Percentiles rank a stretch among this genome's conserved stretches.
These are phyloP conservation scores for Macropis europaea DNA, from an alignment of 2,888 invertebrate species.

Conservation along the genomic window DNA sequence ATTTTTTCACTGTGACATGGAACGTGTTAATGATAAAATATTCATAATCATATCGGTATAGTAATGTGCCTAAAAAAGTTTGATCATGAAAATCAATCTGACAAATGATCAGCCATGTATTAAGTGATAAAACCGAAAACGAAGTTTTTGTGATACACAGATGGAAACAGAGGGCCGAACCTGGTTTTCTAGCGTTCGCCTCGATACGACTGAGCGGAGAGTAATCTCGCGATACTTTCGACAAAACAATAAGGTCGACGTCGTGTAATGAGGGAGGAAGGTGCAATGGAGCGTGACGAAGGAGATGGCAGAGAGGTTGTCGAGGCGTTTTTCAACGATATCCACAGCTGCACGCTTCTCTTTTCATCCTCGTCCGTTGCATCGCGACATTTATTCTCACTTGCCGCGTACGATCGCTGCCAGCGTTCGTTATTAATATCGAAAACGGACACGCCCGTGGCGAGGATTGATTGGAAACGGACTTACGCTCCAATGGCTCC, in stretches of 20 bases:
- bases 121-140: no score
- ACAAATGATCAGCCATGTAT: no score
- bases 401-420: conserved; percentile 21
- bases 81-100: no score
- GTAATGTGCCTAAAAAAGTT: no score
- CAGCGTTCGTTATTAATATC: conserved; percentile 33
- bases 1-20: no score
- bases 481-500: conserved; percentile 33
- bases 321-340: conserved; percentile 45
- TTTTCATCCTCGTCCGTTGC: conserved; percentile 3
- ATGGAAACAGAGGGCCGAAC: no score
- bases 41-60: no score
- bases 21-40: no score
- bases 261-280: conserved; percentile 73
- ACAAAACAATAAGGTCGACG: conserved; percentile 73
- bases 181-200: conserved; percentile 5
- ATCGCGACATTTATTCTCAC: conserved; percentile 48
- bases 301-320: conserved; percentile 32
- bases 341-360: background rate
- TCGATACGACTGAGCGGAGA: conserved; percentile 41
- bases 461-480: conserved; percentile 26
- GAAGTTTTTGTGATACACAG: no score
- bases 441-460: background rate
- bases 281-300: conserved; percentile 67
- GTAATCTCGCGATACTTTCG: conserved; percentile 61